phyloP scores from a whole-genome alignment of 2,113 vertebrate species.

The Taxidea taxus region DNA sequence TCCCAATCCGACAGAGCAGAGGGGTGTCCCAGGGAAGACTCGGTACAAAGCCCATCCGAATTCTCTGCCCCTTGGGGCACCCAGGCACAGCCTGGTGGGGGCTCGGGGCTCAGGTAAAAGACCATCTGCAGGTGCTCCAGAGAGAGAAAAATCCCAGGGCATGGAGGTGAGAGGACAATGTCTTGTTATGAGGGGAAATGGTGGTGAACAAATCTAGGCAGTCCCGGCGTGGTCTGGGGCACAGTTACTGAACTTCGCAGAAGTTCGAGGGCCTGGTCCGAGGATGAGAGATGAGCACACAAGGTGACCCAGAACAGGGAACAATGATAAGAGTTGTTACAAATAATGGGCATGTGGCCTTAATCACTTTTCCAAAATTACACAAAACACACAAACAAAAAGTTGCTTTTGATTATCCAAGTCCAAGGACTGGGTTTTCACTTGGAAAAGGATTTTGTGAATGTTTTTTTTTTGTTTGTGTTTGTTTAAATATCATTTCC shows the following conservation, averaged over 20 bases:
- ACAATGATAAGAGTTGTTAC: too few species aligned
- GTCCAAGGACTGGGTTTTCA: neutral
- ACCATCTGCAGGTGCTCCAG: neutral
- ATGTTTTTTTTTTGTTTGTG: neutral
- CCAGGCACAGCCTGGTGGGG: neutral
- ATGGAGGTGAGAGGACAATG: neutral
- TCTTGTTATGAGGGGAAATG: neutral
- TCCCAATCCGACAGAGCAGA: neutral
- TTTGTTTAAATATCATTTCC: neutral
- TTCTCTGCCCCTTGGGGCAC: neutral
- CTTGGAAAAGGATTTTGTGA: neutral
- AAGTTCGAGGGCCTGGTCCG: neutral
- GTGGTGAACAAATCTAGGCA: too few species aligned
- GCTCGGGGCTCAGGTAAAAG: neutral
- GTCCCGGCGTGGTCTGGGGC: too few species aligned
- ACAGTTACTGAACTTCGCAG: neutral
- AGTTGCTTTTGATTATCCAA: neutral
- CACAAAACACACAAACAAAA: neutral
- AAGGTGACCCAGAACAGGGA: neutral
- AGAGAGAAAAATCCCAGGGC: neutral
- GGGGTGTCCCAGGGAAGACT: neutral
- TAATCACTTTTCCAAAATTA: neutral
- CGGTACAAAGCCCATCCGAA: neutral
- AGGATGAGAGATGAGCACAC: rapidly evolving
- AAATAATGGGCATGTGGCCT: neutral